Conservation (phyloP, 2,113 vertebrate species). For the Ctenomys sociabilis region DNA sequence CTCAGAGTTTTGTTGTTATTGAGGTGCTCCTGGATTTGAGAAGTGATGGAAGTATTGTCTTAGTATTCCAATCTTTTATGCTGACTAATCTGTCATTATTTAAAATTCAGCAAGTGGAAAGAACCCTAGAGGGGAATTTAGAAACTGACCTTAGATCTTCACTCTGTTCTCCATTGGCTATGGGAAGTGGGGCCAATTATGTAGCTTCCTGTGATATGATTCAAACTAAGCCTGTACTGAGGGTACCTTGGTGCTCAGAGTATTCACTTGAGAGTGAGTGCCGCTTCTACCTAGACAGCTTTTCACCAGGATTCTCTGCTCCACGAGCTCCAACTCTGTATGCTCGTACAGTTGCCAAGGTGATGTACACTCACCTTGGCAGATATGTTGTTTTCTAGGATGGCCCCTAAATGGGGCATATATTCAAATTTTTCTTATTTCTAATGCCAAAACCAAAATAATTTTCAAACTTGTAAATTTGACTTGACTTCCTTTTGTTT, state of each 20-base stretch:
- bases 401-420: constrained; percentile 20
- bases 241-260: not conserved
- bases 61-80: not conserved
- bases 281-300: constrained; percentile 19
- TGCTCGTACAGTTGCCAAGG: not conserved
- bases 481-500: constrained; percentile 49
- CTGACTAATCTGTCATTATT: not conserved
- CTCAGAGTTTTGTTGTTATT: not conserved
- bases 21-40: constrained; percentile 16
- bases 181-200: not conserved
- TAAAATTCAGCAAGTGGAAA: constrained; percentile 27
- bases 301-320: not conserved
- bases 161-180: not conserved
- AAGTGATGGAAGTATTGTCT: not conserved
- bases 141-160: constrained; percentile 26
- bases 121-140: not conserved
- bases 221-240: not conserved
- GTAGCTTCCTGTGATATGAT: not conserved
- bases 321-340: not conserved
- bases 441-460: not conserved
- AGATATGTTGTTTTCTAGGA: not conserved
- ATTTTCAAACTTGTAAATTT: constrained; percentile 53
- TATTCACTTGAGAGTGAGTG: constrained; percentile 6
- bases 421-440: not conserved
- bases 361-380: not conserved